Conservation (phyloP, 2,797 vertebrate species). For the Enteromius viviparus region DNA sequence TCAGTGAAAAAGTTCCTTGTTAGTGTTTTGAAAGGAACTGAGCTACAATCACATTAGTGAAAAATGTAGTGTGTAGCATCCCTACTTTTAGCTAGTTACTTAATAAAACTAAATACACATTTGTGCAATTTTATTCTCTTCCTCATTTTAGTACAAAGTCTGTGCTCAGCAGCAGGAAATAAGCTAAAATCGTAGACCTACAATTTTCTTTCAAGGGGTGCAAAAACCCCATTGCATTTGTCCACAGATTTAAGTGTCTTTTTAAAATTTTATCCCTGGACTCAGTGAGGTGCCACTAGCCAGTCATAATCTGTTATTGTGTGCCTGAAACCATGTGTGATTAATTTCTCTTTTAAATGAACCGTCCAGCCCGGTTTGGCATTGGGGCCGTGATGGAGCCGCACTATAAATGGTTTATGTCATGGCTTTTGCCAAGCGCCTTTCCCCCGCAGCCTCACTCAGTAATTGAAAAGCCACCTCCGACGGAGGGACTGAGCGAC, state of each 20-base stretch:
- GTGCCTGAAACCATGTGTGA: constrained; percentile 74
- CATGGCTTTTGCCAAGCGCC: constrained; percentile 66
- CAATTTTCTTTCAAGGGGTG: constrained; percentile 27
- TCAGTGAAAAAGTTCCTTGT: neutral
- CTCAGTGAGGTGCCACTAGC: constrained; percentile 66
- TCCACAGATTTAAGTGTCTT: constrained; percentile 37
- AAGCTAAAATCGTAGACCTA: constrained; percentile 3
- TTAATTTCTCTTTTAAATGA: constrained; percentile 84
- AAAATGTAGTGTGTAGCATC: neutral
- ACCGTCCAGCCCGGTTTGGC: constrained; percentile 75
- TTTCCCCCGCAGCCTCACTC: constrained; percentile 66
- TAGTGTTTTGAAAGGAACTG: neutral
- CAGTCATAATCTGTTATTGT: constrained; percentile 75
- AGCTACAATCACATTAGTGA: neutral
- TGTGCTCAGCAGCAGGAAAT: constrained; percentile 16
- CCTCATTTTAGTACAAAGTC: neutral
- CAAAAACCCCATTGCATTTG: constrained; percentile 59
- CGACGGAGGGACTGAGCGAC: constrained; percentile 59
- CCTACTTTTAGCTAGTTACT: neutral
- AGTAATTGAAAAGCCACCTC: constrained; percentile 77
- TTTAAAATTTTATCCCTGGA: constrained; percentile 60
- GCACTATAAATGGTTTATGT: constrained; percentile 76
- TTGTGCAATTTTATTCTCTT: neutral
- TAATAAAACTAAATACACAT: neutral
- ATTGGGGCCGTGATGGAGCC: constrained; percentile 69